Base-by-base conservation (phyloP, 2,797 vertebrate species). In the Sarcophilus harrisii region DNA sequence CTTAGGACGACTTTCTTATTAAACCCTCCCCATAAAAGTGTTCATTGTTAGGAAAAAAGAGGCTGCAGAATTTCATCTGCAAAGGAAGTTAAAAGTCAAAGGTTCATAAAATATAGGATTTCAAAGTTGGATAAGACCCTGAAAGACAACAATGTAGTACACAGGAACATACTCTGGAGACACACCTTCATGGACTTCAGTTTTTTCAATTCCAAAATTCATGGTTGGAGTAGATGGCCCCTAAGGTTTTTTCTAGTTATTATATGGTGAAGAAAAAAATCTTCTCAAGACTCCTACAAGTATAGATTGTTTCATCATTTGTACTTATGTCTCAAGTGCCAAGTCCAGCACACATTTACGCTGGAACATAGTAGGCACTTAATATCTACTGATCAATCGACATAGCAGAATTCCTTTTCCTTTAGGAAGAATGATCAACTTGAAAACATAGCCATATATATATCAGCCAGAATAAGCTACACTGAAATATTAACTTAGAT, bases 401-500 rank as follows among this genome's bases (percentile, higher is more conserved):
- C 73, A 49, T 2, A 3, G 30, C 0, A 4, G 52, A 13, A n/a
- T 45, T 62, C 0, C 12, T 3, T 0, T 2, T 59, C 16, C 29
- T 1, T 32, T n/a, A 30, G 54, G 1, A 0, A 54, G 9, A 24
- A 45, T 28, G 58, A 27, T 52, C 24, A 0, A 1, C 30, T 16
- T 12, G 10, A 18, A 9, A 14, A 14, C 14, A 0, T 0, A 0
- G 73, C 62, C 38, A 73, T 2, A 38, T 89, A 57, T 90, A 11
- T 21, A 0, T 52, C 24, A 81, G 1, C 13, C 1, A 0, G 0
- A 0, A 28, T n/a, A 92, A 94, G 21, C 38, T 1, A 92, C 0
- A 0, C 0, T 16, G 32, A 52, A 5, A 54, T 21, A 8, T 87
- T 57, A 5, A 29, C 32, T 92, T 90, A 58, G 6, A 28, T 16